Evolutionary conservation across 2,888 invertebrate genomes (phyloP).

Genomic region (Aporophyla nigra): DNA sequence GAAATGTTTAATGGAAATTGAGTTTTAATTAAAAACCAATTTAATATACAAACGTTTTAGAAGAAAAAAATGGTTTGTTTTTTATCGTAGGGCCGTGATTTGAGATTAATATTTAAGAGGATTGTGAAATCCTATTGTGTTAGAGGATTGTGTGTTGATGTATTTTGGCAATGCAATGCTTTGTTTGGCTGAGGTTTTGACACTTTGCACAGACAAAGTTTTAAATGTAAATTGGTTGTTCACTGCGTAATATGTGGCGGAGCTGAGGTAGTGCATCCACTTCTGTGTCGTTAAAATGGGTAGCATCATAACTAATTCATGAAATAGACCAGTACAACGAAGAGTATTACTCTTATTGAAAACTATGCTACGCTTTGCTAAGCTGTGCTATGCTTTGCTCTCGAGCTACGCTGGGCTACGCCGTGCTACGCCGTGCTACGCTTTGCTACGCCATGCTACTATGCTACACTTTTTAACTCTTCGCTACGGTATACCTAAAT

Average conservation of each 20-base stretch:
- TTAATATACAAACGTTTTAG: slow-evolving; percentile 30
- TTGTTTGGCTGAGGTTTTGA: neutral
- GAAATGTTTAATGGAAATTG: slow-evolving; percentile 53
- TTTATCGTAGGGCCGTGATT: slow-evolving; percentile 12
- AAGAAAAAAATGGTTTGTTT: slow-evolving; percentile 25
- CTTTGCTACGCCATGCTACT: neutral
- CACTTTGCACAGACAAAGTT: neutral
- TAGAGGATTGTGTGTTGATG: slow-evolving; percentile 15
- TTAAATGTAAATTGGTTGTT: neutral
- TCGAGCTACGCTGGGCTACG: neutral
- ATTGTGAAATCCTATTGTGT: slow-evolving; percentile 32
- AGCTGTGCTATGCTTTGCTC: neutral
- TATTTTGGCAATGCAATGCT: slow-evolving; percentile 12
- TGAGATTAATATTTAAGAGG: slow-evolving; percentile 17
- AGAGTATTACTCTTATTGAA: too few species aligned
- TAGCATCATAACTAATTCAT: neutral
- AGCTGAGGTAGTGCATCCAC: neutral
- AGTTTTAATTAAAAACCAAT: slow-evolving; percentile 57
- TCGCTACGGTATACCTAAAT: neutral
- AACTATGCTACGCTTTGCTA: neutral
- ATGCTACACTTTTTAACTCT: neutral
- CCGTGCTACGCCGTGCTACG: neutral
- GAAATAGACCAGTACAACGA: too few species aligned
- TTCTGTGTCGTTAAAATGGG: too few species aligned
- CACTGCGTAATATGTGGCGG: neutral